phyloP scores from a whole-genome alignment of 2,797 vertebrate genomes.

The Triplophysa bombifrons region DNA sequence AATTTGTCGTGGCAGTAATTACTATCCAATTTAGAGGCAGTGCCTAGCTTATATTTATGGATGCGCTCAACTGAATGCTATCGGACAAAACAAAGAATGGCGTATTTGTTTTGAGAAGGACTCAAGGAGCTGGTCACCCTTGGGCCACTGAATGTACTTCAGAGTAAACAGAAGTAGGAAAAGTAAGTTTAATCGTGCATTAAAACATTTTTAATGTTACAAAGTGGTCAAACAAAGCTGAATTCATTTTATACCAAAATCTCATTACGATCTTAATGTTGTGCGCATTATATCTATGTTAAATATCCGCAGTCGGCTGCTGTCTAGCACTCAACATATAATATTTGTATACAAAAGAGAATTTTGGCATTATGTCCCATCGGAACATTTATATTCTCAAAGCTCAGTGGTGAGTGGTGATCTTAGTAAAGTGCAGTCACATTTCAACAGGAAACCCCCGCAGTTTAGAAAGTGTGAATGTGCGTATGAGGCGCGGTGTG shows the following conservation, averaged over 20 bases:
- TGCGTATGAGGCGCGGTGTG: conserved; percentile 37
- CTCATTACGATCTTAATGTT: no score
- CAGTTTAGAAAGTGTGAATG: conserved; percentile 57
- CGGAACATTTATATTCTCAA: conserved; percentile 28
- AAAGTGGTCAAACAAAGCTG: no score
- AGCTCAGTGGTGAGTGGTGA: conserved; percentile 42
- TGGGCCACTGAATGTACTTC: conserved; percentile 8
- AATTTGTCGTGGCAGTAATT: conserved; percentile 61
- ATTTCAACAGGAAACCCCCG: conserved; percentile 51
- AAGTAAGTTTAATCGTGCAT: neutral
- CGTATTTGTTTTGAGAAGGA: conserved; percentile 36
- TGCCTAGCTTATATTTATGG: conserved; percentile 53
- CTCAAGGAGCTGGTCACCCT: conserved; percentile 21
- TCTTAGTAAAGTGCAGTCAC: conserved; percentile 38
- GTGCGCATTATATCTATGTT: no score
- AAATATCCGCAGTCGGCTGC: neutral
- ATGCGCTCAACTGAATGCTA: conserved; percentile 48
- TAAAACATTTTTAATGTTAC: neutral
- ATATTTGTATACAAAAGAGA: neutral
- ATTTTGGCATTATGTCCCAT: neutral
- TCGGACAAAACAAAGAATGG: conserved; percentile 53
- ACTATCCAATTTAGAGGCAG: conserved; percentile 57
- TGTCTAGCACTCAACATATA: neutral
- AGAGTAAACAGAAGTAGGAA: neutral
- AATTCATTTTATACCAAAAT: no score